Evolutionary conservation across 2,797 vertebrate genomes (phyloP).

Genomic region (Leucoraja ocellata): DNA sequence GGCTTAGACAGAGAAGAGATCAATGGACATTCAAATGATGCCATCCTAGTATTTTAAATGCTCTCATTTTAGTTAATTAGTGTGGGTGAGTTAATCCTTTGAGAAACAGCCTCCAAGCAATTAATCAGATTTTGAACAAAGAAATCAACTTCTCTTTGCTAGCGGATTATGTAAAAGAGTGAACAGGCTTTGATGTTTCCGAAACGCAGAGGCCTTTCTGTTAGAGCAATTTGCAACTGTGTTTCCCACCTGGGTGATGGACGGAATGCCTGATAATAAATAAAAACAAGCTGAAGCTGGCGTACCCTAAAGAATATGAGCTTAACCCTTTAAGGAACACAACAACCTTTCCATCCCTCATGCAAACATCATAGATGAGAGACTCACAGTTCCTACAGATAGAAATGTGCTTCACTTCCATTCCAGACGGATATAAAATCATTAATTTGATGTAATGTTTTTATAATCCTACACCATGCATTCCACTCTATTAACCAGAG

Average conservation of each 20-base stretch:
- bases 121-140: conserved; percentile 36
- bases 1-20: not conserved
- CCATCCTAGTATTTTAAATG: conserved; percentile 30
- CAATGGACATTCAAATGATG: conserved; percentile 5
- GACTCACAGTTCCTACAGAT: not conserved
- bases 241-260: not conserved
- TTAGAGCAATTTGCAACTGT: not conserved
- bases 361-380: not conserved
- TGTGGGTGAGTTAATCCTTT: conserved; percentile 29
- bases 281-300: not conserved
- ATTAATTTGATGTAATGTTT: not conserved
- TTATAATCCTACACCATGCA: not conserved
- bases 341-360: not conserved
- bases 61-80: conserved; percentile 11
- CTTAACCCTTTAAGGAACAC: conserved; percentile 1
- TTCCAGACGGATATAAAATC: not conserved
- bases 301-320: not conserved
- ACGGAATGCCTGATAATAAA: not conserved
- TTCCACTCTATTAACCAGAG: not conserved
- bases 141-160: not conserved
- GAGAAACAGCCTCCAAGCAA: conserved; percentile 29
- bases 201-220: not conserved
- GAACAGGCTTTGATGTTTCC: conserved; percentile 24
- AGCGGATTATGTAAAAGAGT: conserved; percentile 20
- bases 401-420: not conserved